Conservation (phyloP, 2,888 invertebrate genomes). For the Amphipoea lucens region DNA sequence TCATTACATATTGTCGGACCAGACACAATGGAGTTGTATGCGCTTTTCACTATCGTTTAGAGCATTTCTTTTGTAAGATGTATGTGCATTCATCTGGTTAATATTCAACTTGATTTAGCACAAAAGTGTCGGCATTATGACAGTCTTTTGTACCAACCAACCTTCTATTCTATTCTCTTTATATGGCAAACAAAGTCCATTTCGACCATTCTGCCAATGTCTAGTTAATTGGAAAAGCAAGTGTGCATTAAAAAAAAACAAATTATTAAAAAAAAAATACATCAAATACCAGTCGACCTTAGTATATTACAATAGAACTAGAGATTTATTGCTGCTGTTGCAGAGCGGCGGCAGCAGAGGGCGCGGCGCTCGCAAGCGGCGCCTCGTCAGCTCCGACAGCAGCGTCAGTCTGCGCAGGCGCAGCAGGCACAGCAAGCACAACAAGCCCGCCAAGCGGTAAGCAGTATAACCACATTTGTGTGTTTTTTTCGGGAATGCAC, state of each 20-base stretch:
- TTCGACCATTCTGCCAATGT: not conserved
- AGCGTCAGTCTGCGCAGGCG: slow-evolving; percentile 21
- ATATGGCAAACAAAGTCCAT: not conserved
- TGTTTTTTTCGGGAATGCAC: not conserved
- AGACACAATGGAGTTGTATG: too few relatives aligned
- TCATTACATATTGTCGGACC: too few relatives aligned
- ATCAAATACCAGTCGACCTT: not conserved
- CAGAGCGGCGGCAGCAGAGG: slow-evolving; percentile 48
- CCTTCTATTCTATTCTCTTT: not conserved
- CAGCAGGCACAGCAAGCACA: not conserved
- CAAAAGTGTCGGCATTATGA: too few relatives aligned
- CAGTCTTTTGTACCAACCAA: not conserved
- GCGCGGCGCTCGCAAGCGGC: slow-evolving; percentile 57
- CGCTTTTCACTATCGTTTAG: too few relatives aligned
- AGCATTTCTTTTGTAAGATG: too few relatives aligned
- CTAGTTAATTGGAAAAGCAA: not conserved
- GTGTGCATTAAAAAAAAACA: not conserved
- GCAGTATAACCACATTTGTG: slow-evolving; percentile 47
- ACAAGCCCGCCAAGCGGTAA: slow-evolving; percentile 64
- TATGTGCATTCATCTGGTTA: too few relatives aligned
- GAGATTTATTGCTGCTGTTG: not conserved
- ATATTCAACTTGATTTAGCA: too few relatives aligned
- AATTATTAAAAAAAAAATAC: not conserved
- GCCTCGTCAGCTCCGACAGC: slow-evolving; percentile 37
- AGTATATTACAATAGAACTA: not conserved